Conservation (phyloP, 2,888 invertebrate species). For the Hecatera dysodea region DNA sequence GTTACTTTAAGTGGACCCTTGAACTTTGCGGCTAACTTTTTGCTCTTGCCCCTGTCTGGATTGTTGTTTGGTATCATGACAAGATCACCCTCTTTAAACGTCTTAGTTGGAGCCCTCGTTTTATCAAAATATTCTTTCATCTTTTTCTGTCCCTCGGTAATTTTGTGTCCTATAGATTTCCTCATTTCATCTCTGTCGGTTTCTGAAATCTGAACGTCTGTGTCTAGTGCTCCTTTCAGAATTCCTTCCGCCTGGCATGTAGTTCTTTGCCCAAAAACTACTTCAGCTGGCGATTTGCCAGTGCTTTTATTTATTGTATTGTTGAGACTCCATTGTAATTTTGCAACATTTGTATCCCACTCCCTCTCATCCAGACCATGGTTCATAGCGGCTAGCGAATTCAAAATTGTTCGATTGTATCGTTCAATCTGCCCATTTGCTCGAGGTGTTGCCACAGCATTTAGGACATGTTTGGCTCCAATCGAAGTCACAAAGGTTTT, state of each 20-base stretch:
- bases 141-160: too few species aligned
- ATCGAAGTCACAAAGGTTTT: background rate
- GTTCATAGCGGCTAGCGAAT: slow-evolving; percentile 9
- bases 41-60: background rate
- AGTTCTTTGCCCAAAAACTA: slow-evolving; percentile 13
- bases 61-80: background rate
- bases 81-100: background rate
- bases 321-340: background rate
- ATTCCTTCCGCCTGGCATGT: slow-evolving; percentile 8
- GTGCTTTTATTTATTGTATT: background rate
- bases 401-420: slow-evolving; percentile 29
- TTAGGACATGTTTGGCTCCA: slow-evolving; percentile 12
- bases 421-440: slow-evolving; percentile 15
- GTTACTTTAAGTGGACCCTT: background rate
- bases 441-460: background rate
- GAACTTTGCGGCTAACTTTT: background rate
- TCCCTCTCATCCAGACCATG: background rate
- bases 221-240: background rate
- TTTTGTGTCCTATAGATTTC: background rate
- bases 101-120: background rate
- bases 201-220: background rate
- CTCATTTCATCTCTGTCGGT: slow-evolving; percentile 1
- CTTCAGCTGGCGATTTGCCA: slow-evolving; percentile 7
- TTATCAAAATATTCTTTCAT: slow-evolving; percentile 1
- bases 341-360: background rate